Evolutionary conservation across 2,888 invertebrate species (phyloP), one percentile per base, ranked within the genome.

Genomic region (Hyposoter dolosus): DNA sequence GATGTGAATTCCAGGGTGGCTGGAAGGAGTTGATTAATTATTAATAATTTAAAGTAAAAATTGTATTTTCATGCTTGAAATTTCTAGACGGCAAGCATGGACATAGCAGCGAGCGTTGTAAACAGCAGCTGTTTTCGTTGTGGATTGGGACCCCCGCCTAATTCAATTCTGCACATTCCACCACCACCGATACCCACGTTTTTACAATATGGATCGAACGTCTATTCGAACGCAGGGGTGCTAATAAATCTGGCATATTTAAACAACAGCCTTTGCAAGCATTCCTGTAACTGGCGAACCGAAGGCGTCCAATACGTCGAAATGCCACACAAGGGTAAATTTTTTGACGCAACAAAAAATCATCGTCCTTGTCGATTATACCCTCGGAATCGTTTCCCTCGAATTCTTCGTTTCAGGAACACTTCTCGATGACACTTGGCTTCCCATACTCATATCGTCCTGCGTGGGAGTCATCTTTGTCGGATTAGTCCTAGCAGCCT

Each of bases 131-230:
- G 94, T 84, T 90, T 93, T 6, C 92, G 92, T n/a, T 95, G 95
- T 89, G 92, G 95, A 63, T 94, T 96, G 87, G 97, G 96, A 9
- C 97, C 97, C 0, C 98, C 98, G 0, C 98, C 98, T 0, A 97
- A 98, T 94, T 96, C 96, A 84, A 98, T 98, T 89, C 95, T 98
- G 77, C 96, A 96, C 90, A 96, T 98, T 95, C 98, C 98, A 9
- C 98, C 98, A 63, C 98, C 98, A 0, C 98, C 98, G 0, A 95
- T 97, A 89, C 98, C 98, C 3, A 95, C 96, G 0, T 98, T 97
- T 94, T 95, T 98, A 79, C 95, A 95, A 88, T 94, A 95, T 68
- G 91, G 92, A 74, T 91, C 94, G n/a, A 92, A 93, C 40, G 92
- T 91, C 81, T 92, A 92, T 82, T 90, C 92, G 19, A 91, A 90